Percentiles rank a stretch among this genome's conserved stretches.
These are phyloP conservation scores for Hermetia illucens DNA, from an alignment of 1,140 invertebrate species.

Conservation along the genomic window DNA sequence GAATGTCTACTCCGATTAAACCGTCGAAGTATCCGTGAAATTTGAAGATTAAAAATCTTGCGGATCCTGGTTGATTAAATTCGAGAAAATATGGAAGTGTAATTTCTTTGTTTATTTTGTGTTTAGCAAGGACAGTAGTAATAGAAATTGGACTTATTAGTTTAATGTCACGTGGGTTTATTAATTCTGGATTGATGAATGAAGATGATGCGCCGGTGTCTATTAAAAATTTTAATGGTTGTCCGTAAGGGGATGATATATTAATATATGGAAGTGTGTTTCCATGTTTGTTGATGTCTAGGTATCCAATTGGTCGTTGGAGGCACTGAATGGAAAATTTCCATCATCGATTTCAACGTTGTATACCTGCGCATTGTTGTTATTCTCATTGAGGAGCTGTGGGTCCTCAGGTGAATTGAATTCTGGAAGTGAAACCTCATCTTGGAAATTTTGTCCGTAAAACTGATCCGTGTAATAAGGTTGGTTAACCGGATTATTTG, in stretches of 20 bases:
- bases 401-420: too few species aligned
- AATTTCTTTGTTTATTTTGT: constrained; percentile 1
- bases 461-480: too few species aligned
- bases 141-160: not conserved
- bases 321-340: constrained; percentile 7
- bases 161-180: not conserved
- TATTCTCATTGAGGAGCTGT: too few species aligned
- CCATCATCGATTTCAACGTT: not conserved
- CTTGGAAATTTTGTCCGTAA: too few species aligned
- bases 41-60: constrained; percentile 5
- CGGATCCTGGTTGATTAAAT: constrained; percentile 4
- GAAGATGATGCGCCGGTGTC: constrained; percentile 7
- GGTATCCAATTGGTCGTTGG: constrained; percentile 5
- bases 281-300: constrained; percentile 5
- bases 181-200: constrained; percentile 5
- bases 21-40: constrained; percentile 8
- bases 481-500: too few species aligned
- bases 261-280: not conserved
- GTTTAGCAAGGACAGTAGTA: not conserved
- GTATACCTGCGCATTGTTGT: too few species aligned
- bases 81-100: constrained; percentile 5
- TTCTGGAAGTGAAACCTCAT: too few species aligned
- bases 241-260: constrained; percentile 3
- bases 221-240: constrained; percentile 5
- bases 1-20: constrained; percentile 2